Base-by-base conservation (phyloP, 2,888 invertebrate species). In the Hydroisotoma schaefferi region DNA sequence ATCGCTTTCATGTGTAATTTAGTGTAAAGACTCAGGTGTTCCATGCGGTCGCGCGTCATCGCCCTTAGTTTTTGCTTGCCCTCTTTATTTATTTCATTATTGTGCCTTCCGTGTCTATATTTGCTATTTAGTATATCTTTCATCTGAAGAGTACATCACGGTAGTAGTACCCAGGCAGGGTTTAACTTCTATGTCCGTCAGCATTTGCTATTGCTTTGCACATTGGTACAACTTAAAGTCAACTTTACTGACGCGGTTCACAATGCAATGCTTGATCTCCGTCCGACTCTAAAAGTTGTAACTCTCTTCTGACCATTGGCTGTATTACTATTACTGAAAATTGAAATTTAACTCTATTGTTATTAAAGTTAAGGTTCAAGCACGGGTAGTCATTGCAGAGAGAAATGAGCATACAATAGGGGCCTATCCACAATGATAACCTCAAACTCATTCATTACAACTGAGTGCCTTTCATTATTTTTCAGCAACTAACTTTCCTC, bases 11-110 rank as follows among this genome's bases (percentile, higher is more conserved):
- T 37, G 65, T 61, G 51, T 65, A 67, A 67, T 67, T 67, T 63
- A 67, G 60, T 65, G 67, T 67, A 63, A 67, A 63, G 57, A 57
- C 55, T 67, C 63, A 61, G 56, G 61, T 66, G 60, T 59, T 57
- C 47, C 27, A n/a, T 52, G 48, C 37, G 63, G 66, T 66, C 66
- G 66, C 57, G 60, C 66, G 66, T 60, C 66, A 47, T 55, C 62
- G 37, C 51, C 38, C 43, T 37, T 53, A 47, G 47, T 47, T 47
- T 47, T 47, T 47, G 43, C 43, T 18, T 18, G 6, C 26, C 23
- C 23, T 25, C 23, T 25, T 8, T 25, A 20, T 47, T 20, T 47
- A 6, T 8, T 10, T n/a, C 47, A 23, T 10, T 10, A 6, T 20
- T 6, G 23, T 25, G 5, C 6, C 6, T 25, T 23, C 18, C 18